These are phyloP conservation scores for Struthidea cinerea DNA, from an alignment of 2,113 vertebrate species.

Conservation along the genomic window DNA sequence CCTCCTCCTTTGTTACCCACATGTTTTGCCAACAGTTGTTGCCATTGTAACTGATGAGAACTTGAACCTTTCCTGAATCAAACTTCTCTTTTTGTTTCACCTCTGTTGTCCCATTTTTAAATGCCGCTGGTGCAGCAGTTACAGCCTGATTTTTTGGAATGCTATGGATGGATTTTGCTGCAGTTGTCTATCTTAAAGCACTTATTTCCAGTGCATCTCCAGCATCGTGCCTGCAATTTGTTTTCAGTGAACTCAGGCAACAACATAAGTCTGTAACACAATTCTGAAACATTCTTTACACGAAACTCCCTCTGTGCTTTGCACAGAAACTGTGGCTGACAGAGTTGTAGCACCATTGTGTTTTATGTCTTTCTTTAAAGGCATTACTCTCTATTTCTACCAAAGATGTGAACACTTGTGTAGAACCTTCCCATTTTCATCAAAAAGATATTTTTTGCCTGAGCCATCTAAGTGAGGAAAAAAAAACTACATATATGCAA, in stretches of 20 bases:
- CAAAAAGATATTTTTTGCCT: neutral
- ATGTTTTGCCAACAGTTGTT: neutral
- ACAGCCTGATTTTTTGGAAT: neutral
- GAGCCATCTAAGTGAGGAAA: neutral
- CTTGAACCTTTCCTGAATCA: neutral
- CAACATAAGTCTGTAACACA: neutral
- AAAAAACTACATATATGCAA: neutral
- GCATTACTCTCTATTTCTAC: neutral
- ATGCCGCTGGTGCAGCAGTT: neutral
- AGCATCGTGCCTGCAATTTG: neutral
- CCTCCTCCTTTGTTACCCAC: neutral
- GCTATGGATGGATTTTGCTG: neutral
- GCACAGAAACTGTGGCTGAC: neutral
- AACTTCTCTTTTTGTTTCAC: neutral
- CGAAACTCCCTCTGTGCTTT: neutral
- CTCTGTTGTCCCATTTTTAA: neutral
- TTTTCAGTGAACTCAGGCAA: neutral
- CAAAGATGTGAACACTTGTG: neutral
- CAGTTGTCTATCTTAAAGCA: neutral
- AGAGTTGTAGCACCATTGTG: neutral
- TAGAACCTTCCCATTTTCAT: neutral
- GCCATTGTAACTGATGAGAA: neutral
- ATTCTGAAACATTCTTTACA: neutral
- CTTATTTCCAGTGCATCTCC: neutral
- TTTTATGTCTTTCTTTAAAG: neutral